Base-by-base conservation (phyloP, 2,797 vertebrate species). In the Phrynocephalus forsythii region DNA sequence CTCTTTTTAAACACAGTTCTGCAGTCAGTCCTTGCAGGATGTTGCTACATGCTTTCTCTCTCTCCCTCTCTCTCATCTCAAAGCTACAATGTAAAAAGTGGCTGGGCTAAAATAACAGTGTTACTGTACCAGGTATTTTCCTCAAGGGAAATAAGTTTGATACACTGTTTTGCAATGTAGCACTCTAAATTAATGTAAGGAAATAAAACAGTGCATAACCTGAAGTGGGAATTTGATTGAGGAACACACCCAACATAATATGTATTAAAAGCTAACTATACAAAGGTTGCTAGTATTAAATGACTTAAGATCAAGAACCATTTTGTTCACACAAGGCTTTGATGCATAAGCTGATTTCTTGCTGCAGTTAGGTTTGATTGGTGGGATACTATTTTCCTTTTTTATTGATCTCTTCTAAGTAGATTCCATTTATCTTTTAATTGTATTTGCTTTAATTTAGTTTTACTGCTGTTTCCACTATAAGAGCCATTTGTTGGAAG, bases 231-330 rank as follows among this genome's bases (percentile, higher is more conserved):
- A 78, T 30, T 85, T 30, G 9, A 22, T 72, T 79, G 28, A 71
- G 24, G 9, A 79, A 71, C 20, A 86, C 30, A 63, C 20, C 26
- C 83, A 22, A 60, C 3, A 22, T 56, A 68, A n/a, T 38, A 79
- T 86, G 26, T 28, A 30, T 77, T 85, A 30, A n/a, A 79, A 24
- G 3, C 6, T 6, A 79, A 1, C 66, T 33, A 33, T 79, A 30
- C 22, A 69, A 85, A 78, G 60, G 28, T 33, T 78, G 60, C 18
- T 77, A 85, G 52, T 68, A 48, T 72, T 66, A 63, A 84, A 76
- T 66, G 22, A 44, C 83, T 48, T 38, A 73, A 56, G 73, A 63
- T 38, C 13, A 75, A 44, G 30, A 63, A 38, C 16, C 30, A 6
- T 38, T 20, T 6, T 73, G 2, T 38, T 73, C 33, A 38, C 16